Base-by-base conservation (phyloP, 1,140 invertebrate genomes). In the Conopomorpha cramerella region DNA sequence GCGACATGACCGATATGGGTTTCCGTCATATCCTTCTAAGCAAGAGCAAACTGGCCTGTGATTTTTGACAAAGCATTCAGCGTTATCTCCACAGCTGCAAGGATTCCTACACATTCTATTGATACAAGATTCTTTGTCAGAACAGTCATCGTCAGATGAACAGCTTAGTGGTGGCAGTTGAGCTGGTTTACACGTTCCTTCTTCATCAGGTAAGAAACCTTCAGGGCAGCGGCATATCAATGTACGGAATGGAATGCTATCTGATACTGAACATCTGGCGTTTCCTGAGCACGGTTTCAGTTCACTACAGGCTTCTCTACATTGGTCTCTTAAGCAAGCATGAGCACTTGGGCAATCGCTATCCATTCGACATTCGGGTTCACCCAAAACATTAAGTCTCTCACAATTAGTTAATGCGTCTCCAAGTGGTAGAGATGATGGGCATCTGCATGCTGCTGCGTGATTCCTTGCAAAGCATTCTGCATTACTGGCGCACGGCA, bases 41-140 rank as follows among this genome's bases (percentile, higher is more conserved):
- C 93, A 95, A 2, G 88, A 88, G 58, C 93, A 96, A 2, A 93
- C 85, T 0, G 92, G 89, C 18, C 90, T 84, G 48, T 95, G 93
- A 45, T 93, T 87, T 39, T 84, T 83, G 0, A 94, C 86, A 18
- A 86, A 83, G 49, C 93, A 96, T 40, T 88, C 83, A 3, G 92
- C 88, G 55, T 95, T 90, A 16, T 82, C 81, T 14, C 93, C 93
- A 58, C 93, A 95, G 54, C 89, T 88, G 54, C 92, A 95, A 2
- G 92, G 91, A 45, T 92, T 89, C 38, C 89, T 81, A 55, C 93
- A 96, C 38, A 90, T 84, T 53, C 90, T 79, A 50, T 93, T 92
- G 18, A 93, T 82, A 52, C 93, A 96, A 0, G 91, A 87, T 58
- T 93, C 87, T 30, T 84, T 81, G 18, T 82, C 81, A 0, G 80